Evolutionary conservation across 1,140 invertebrate species (phyloP), one percentile per base, ranked within the genome.

Genomic region (Hyposmocoma kahamanoa): DNA sequence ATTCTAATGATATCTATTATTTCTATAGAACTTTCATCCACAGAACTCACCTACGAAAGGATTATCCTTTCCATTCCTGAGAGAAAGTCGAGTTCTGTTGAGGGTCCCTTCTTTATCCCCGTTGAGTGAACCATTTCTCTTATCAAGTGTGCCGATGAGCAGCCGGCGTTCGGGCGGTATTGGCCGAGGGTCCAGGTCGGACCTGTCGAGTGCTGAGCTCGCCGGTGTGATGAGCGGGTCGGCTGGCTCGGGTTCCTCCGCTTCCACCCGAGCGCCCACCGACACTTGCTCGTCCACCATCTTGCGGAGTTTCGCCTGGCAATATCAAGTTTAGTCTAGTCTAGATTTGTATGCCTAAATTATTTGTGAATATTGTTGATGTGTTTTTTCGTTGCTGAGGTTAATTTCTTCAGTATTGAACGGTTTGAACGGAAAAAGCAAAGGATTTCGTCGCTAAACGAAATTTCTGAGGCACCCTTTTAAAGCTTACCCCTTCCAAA

Each of bases 221-320:
- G 86, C 86, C 1, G 86, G 86, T 2, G 86, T 87, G 58, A 87
- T 87, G 30, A 87, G 84, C 6, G 86, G 86, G 51, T 87, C 86
- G 1, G 86, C 86, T 5, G 86, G 80, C 56, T 87, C 86, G 0
- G 83, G 77, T 52, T 85, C 76, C 19, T 87, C 84, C 9, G 71
- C 74, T 43, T 86, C 83, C 9, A 77, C 77, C 32, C 83, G 69
- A 11, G 80, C 59, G 9, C 82, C 74, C 22, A 84, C 83, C 47
- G 83, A 81, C 55, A 87, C 76, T 63, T 87, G 84, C 66, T 87
- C 86, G 62, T 87, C 86, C 39, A 87, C 86, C 86, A 87, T 87
- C 58, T 87, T 87, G 63, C 86, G 82, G 47, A 87, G 82, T 85
- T 87, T 87, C 83, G 84, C 84, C 84, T 87, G 66, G 1, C 1